Evolutionary conservation across 2,113 vertebrate genomes (phyloP), one percentile per base, ranked within the genome.

Genomic region (Etheostoma cragini): DNA sequence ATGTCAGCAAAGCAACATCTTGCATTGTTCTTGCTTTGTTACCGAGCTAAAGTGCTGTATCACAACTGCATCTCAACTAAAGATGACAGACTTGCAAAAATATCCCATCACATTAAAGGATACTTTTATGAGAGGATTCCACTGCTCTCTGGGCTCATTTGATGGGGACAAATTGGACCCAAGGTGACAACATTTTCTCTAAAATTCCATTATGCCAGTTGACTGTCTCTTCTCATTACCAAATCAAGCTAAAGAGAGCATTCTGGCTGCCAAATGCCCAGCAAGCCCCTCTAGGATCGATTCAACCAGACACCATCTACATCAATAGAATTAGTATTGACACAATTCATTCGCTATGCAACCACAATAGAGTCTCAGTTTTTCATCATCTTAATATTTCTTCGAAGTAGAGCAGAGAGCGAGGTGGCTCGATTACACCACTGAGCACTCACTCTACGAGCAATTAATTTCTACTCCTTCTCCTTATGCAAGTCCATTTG

Each of bases 321-420:
- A 91, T 93, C 90, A 93, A 92, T 92, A 83, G 85, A 94, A 95
- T 94, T 94, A 94, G 88, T 88, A 94, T 91, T 72, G 93, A 94
- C 94, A 92, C 85, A 35, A 89, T 89, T 90, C 86, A 88, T 93
- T 93, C 91, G 78, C 88, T 78, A 88, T 91, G 88, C 87, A 77
- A 87, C 89, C 89, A 87, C 92, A 91, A 92, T 87, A 70, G 81
- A 90, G 88, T 90, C 84, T 74, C 78, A 76, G 62, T 90, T 93
- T 91, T 90, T 90, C 75, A 87, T 88, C 86, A 79, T 90, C 87
- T 76, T 87, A 88, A 90, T 91, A 86, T 88, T 88, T 88, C 87
- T 90, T 86, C 15, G 26, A 58, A 73, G 78, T 69, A 74, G 10
- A 77, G 69, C 68, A 58, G 75, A 83, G 78, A 86, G 82, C 17